phyloP scores from a whole-genome alignment of 2,113 vertebrate species.

The Serilophus lunatus region DNA sequence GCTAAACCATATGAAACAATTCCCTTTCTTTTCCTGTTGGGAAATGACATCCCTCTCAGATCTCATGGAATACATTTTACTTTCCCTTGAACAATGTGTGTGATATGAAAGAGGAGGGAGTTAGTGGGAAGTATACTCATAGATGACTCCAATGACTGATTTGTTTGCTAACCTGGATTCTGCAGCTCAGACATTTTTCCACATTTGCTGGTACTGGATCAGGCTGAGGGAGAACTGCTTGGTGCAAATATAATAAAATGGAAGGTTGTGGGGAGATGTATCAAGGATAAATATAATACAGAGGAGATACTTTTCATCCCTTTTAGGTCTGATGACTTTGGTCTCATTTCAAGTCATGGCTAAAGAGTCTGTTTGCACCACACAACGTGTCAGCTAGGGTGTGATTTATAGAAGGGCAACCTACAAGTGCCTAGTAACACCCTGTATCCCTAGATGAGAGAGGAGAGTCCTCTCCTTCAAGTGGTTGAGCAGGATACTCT shows the following conservation, averaged over 20 bases:
- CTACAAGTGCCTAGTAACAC: background rate
- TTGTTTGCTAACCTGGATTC: background rate
- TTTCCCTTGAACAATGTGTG: background rate
- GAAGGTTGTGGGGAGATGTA: background rate
- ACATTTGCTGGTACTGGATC: background rate
- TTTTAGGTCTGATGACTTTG: background rate
- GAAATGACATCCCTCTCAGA: background rate
- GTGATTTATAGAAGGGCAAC: background rate
- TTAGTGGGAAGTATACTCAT: background rate
- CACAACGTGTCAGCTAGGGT: background rate
- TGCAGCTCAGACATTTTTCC: background rate
- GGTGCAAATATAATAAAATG: background rate
- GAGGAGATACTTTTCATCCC: background rate
- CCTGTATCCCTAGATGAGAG: background rate
- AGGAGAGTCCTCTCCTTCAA: background rate
- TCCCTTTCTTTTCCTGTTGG: background rate
- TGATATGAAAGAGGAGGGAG: background rate
- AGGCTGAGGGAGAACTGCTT: background rate
- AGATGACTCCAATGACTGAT: background rate
- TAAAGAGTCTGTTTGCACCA: background rate
- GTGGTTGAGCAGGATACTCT: background rate
- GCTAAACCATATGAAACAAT: background rate
- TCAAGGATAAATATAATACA: background rate
- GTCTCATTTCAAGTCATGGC: background rate
- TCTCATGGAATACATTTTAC: rapidly evolving